These are phyloP conservation scores for Cyanoderma ruficeps DNA, from an alignment of 2,113 vertebrate genomes.

Conservation along the genomic window DNA sequence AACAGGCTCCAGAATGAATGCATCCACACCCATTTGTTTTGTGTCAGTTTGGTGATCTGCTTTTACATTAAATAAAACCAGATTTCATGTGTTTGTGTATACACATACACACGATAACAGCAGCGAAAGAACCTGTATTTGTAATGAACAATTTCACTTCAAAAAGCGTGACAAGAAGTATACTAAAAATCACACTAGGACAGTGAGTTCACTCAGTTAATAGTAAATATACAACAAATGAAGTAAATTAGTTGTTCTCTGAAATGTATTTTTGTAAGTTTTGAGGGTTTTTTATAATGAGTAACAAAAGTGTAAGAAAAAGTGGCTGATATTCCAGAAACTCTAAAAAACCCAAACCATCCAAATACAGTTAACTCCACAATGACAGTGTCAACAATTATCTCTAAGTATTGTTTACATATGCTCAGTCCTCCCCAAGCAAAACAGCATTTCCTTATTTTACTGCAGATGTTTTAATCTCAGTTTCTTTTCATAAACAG, in stretches of 20 bases:
- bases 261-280: not conserved
- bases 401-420: not conserved
- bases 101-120: rapidly evolving
- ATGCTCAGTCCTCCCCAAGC: not conserved
- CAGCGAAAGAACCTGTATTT: not conserved
- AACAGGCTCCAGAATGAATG: not conserved
- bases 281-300: not conserved
- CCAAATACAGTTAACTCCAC: not conserved
- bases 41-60: not conserved
- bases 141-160: not conserved
- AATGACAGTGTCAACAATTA: not conserved
- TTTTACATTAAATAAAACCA: not conserved
- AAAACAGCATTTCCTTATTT: not conserved
- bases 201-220: not conserved
- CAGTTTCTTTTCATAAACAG: not conserved
- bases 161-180: not conserved
- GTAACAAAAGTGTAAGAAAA: not conserved
- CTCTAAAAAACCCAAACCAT: not conserved
- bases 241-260: not conserved
- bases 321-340: not conserved
- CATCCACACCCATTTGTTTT: not conserved
- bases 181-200: not conserved
- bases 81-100: not conserved
- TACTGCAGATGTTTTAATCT: not conserved
- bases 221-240: not conserved